These are phyloP conservation scores for Blennius ocellaris DNA, from an alignment of 2,113 vertebrate genomes.

Conservation along the genomic window DNA sequence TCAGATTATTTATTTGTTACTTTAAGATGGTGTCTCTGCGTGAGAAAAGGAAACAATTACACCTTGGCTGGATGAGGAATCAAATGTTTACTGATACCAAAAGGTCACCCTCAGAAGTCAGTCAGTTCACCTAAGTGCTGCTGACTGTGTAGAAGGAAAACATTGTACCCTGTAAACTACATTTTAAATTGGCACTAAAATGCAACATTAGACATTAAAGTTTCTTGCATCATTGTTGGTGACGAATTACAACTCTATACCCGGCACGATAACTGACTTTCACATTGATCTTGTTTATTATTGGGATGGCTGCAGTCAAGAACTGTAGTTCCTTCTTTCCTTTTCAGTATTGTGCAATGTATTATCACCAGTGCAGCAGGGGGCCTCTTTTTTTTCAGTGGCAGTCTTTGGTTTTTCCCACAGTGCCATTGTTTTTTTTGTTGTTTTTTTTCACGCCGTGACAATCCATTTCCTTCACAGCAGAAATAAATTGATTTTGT, in stretches of 20 bases:
- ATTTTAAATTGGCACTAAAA: background rate
- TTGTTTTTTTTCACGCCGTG: slow-evolving; percentile 15
- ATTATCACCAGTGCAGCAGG: slow-evolving; percentile 52
- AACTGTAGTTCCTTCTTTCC: background rate
- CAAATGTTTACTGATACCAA: slow-evolving; percentile 42
- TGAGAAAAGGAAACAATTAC: slow-evolving; percentile 63
- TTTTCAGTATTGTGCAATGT: slow-evolving; percentile 36
- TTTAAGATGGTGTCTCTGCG: slow-evolving; percentile 54
- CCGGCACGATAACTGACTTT: background rate
- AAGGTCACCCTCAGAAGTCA: slow-evolving; percentile 59
- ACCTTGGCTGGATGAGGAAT: slow-evolving; percentile 58
- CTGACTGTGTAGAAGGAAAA: slow-evolving; percentile 11
- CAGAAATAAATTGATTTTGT: slow-evolving; percentile 54
- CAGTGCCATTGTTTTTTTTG: slow-evolving; percentile 33
- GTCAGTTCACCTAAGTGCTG: slow-evolving; percentile 32
- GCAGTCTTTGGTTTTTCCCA: slow-evolving; percentile 29
- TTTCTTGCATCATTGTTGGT: background rate
- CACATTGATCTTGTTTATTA: slow-evolving; percentile 34
- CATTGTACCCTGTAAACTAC: slow-evolving; percentile 12
- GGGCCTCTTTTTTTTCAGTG: background rate
- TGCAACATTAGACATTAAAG: background rate
- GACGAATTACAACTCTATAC: slow-evolving; percentile 6
- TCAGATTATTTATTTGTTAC: slow-evolving; percentile 65
- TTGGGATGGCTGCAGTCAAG: slow-evolving; percentile 45
- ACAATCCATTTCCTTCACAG: slow-evolving; percentile 65